A percentile compares a stretch with the other conserved stretches of the same genome.
Conservation (phyloP, 2,888 invertebrate species). For the Nephrotoma flavescens region DNA sequence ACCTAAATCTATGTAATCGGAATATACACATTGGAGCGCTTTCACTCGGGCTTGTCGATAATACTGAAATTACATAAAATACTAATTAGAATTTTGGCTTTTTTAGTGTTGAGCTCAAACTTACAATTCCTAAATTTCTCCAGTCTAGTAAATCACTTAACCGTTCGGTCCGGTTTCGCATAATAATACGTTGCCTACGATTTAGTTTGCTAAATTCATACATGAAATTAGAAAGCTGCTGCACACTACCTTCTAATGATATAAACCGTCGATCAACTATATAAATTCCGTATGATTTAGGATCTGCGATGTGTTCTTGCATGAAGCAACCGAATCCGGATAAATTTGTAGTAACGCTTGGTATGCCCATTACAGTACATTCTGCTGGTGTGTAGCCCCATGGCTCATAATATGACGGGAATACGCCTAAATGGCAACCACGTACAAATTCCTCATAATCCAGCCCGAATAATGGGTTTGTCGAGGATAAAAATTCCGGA, state of each 20-base stretch:
- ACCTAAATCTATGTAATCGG: conserved; percentile 62
- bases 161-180: conserved; percentile 93
- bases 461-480: conserved; percentile 92
- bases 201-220: conserved; percentile 81
- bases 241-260: conserved; percentile 76
- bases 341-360: conserved; percentile 93
- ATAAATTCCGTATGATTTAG: conserved; percentile 96
- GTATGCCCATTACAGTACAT: conserved; percentile 99
- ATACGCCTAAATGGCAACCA: conserved; percentile 97
- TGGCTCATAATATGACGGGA: conserved; percentile 99
- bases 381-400: conserved; percentile 99
- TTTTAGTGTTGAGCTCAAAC: conserved; percentile 23
- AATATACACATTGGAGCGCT: conserved; percentile 75
- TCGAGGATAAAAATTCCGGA: conserved; percentile 94
- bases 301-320: conserved; percentile 95
- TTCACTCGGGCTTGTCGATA: conserved; percentile 88
- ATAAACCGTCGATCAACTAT: conserved; percentile 91
- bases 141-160: conserved; percentile 94
- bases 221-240: conserved; percentile 83
- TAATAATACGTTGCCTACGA: conserved; percentile 91
- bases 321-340: conserved; percentile 98
- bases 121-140: conserved; percentile 92
- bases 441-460: conserved; percentile 99
- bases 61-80: conserved; percentile 42
- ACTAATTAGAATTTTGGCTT: not conserved